Evolutionary conservation across 1,140 invertebrate genomes (phyloP).

Genomic region (Brachionus koreanus): DNA sequence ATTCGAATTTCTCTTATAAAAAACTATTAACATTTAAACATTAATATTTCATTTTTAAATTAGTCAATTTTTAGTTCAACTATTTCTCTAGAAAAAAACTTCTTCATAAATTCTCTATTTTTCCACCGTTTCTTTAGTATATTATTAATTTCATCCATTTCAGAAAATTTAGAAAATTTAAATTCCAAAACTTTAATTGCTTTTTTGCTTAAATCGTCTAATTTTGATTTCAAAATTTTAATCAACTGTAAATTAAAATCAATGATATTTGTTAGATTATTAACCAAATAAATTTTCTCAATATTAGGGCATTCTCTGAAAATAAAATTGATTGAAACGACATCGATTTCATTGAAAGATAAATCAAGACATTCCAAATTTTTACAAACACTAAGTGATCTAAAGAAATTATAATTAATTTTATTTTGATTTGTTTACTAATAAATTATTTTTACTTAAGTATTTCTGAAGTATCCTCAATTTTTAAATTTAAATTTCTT

Average conservation of each 20-base stretch:
- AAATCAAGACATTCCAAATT: neutral
- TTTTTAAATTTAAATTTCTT: conserved; percentile 15
- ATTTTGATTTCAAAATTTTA: neutral
- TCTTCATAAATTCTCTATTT: conserved; percentile 21
- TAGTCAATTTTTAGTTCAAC: neutral
- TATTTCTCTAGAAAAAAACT: conserved; percentile 7
- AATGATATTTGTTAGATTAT: neutral
- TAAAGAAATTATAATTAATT: neutral
- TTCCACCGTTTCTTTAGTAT: neutral
- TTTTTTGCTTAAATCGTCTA: neutral
- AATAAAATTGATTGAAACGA: neutral
- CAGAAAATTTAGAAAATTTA: neutral
- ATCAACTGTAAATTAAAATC: neutral
- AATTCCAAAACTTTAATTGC: neutral
- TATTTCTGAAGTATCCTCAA: neutral
- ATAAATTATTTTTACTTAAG: conserved; percentile 20
- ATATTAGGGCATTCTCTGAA: neutral
- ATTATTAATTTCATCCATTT: conserved; percentile 11
- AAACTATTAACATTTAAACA: neutral
- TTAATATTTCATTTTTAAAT: no score
- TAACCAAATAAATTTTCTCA: conserved; percentile 8
- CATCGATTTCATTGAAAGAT: conserved; percentile 21
- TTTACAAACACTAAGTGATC: neutral
- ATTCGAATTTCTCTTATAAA: no score
- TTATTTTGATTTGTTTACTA: neutral